phyloP scores from a whole-genome alignment of 2,888 invertebrate genomes.

The Epirrhoe alternata region DNA sequence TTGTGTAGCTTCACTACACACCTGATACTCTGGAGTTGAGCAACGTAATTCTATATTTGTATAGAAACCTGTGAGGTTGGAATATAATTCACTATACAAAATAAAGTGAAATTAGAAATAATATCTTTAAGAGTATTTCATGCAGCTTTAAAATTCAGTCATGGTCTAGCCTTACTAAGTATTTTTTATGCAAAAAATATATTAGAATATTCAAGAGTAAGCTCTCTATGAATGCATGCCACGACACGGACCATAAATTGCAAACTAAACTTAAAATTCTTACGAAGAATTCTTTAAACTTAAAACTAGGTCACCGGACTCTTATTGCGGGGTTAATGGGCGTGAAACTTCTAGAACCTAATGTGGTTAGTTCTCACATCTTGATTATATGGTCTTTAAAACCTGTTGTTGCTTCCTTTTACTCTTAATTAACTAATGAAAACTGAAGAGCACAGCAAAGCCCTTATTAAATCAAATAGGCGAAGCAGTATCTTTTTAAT shows the following conservation, averaged over 20 bases:
- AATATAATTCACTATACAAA: too few species aligned
- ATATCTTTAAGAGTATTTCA: background rate
- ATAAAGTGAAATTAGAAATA: too few species aligned
- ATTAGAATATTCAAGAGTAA: conserved; percentile 30
- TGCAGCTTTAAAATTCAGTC: background rate
- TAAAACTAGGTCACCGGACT: conserved; percentile 24
- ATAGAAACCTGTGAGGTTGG: too few species aligned
- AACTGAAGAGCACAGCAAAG: too few species aligned
- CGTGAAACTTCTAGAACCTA: conserved; percentile 15
- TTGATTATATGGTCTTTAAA: background rate
- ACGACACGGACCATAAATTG: conserved; percentile 26
- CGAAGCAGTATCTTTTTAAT: background rate
- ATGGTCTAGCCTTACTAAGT: conserved; percentile 10
- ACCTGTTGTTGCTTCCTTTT: background rate
- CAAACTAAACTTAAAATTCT: conserved; percentile 32
- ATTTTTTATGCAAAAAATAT: too few species aligned
- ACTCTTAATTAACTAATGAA: background rate
- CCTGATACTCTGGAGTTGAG: too few species aligned
- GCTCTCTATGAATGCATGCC: conserved; percentile 15
- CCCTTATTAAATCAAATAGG: background rate
- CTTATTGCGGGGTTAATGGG: conserved; percentile 14
- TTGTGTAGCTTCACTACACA: too few species aligned
- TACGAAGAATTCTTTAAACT: conserved; percentile 19
- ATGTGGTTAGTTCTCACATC: background rate
- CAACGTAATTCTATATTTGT: too few species aligned